These are phyloP conservation scores for Percina caprodes DNA, from an alignment of 2,113 vertebrate species.

Conservation along the genomic window DNA sequence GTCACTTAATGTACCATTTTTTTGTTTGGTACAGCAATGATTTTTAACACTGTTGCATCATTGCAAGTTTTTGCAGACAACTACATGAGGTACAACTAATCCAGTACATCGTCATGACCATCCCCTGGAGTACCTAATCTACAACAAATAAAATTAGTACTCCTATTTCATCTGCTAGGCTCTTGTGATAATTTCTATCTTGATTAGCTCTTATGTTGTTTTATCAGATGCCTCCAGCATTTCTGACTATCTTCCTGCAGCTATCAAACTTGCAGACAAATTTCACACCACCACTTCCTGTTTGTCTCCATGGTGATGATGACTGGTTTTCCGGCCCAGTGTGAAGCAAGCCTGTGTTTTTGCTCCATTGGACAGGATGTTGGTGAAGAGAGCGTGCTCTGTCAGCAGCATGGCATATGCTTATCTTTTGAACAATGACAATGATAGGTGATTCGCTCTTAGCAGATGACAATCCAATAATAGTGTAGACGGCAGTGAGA, in stretches of 20 bases:
- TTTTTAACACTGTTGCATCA: background rate
- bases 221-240: conserved; percentile 25
- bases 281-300: conserved; percentile 85
- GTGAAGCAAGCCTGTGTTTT: conserved; percentile 66
- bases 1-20: background rate
- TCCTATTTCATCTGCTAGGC: background rate
- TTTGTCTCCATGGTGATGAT: conserved; percentile 81
- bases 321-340: conserved; percentile 79
- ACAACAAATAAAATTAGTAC: background rate
- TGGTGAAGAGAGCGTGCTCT: conserved; percentile 61
- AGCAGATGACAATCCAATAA: conserved; percentile 19
- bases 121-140: background rate
- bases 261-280: conserved; percentile 71
- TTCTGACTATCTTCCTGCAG: conserved; percentile 64
- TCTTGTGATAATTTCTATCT: background rate
- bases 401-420: conserved; percentile 70
- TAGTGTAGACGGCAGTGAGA: background rate
- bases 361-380: conserved; percentile 81
- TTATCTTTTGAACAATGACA: conserved; percentile 60
- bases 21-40: background rate
- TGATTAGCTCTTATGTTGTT: conserved; percentile 16
- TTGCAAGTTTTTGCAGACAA: background rate
- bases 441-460: conserved; percentile 12
- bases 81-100: background rate
- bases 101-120: background rate